phyloP scores from a whole-genome alignment of 2,113 vertebrate species.

The Eretmochelys imbricata region DNA sequence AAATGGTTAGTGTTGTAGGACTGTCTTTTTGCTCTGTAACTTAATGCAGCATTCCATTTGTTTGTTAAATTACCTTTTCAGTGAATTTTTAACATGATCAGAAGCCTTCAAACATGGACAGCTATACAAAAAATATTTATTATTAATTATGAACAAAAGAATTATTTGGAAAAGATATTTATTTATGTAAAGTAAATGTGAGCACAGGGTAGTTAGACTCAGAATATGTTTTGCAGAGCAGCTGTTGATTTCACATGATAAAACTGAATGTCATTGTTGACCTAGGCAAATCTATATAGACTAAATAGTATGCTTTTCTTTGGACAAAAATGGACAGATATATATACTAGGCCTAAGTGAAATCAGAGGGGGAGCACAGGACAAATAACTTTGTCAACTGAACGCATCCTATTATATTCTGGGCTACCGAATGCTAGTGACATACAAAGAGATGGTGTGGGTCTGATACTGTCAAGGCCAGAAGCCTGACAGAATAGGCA shows the following conservation, averaged over 20 bases:
- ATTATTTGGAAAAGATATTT: neutral
- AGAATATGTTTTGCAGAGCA: neutral
- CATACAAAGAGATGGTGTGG: neutral
- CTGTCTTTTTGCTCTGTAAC: neutral
- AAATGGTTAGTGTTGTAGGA: neutral
- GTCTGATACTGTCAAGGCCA: neutral
- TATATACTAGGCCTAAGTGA: neutral
- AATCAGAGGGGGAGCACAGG: neutral
- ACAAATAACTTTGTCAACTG: neutral
- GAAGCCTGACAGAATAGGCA: neutral
- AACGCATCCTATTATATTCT: neutral
- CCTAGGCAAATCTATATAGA: neutral
- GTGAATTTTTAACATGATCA: neutral
- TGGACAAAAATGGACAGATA: neutral
- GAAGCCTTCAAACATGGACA: slow-evolving; percentile 8
- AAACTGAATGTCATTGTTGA: neutral
- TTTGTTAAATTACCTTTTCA: neutral
- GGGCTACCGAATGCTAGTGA: neutral
- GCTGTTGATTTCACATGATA: neutral
- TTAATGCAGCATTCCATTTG: neutral
- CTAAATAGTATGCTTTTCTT: neutral
- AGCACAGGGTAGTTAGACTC: neutral
- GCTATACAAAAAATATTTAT: neutral
- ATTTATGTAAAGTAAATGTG: neutral
- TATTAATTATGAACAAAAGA: neutral